Evolutionary conservation across 1,140 invertebrate species (phyloP), one percentile per base, ranked within the genome.

Genomic region (Homalodisca vitripennis): DNA sequence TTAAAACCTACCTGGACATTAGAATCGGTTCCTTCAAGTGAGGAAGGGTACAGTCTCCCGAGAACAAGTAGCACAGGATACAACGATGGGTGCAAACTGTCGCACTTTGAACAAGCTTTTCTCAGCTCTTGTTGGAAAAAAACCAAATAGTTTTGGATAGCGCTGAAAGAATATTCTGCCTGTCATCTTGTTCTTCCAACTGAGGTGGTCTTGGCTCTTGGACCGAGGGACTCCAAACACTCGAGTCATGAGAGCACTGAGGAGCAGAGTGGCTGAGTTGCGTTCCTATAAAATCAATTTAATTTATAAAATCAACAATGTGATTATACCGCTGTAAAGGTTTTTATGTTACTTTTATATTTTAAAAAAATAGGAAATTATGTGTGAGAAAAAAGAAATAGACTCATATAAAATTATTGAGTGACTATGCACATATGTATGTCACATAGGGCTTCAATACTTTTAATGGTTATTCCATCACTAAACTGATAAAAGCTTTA

Each of bases 141-240:
- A 95, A 32, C 89, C 83, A 75, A 91, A 90, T 0, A 97, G 80
- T 29, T 82, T 77, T 12, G 94, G 92, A 83, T 92, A 95, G 30
- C 88, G 86, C 71, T 90, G 83, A 78, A 97, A 97, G 80, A 98
- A 98, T 10, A 91, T 86, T 66, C 87, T 82, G 1, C 86, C 87
- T 0, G 89, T 88, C 85, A 92, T 88, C 73, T 86, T 87, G 80
- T 97, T 96, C 71, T 92, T 87, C 20, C 87, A 83, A 55, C 85
- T 86, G 27, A 90, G 78, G 70, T 89, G 83, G 78, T 92, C 87
- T 46, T 68, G 67, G 41, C 70, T 55, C 69, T 88, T 86, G 0
- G 85, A 86, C 67, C 92, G 82, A 74, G 90, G 89, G 0, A 97
- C 95, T 17, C 95, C 95, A 84, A 98, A 97, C 69, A 95, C 89